These are phyloP conservation scores for Pseudachorutes palmiensis DNA, from an alignment of 1,140 invertebrate species.

Conservation along the genomic window DNA sequence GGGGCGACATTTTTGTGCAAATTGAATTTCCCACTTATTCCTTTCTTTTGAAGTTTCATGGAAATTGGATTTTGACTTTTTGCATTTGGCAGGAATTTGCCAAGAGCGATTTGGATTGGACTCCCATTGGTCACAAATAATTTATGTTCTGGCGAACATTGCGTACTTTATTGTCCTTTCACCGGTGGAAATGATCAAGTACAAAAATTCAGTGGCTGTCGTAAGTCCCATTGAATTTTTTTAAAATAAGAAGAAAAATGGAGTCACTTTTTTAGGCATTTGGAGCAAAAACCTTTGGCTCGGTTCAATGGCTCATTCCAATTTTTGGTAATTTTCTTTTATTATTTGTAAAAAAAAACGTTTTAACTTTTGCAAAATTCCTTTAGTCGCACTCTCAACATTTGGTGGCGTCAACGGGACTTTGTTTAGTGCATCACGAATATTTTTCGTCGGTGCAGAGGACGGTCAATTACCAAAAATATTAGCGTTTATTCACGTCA, in stretches of 20 bases:
- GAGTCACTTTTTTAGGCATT: too few species aligned
- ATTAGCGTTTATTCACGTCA: conserved; percentile 66
- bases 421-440: conserved; percentile 74
- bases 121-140: conserved; percentile 72
- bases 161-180: conserved; percentile 81
- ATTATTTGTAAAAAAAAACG: too few species aligned
- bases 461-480: conserved; percentile 70
- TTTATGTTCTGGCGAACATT: conserved; percentile 83
- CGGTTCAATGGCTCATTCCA: conserved; percentile 70
- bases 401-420: conserved; percentile 73
- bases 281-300: conserved; percentile 66
- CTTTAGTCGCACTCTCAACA: conserved; percentile 71
- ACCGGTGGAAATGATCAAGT: conserved; percentile 60
- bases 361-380: conserved; percentile 54
- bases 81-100: conserved; percentile 62
- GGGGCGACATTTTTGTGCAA: too few species aligned
- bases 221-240: too few species aligned
- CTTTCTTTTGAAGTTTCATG: too few species aligned
- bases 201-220: conserved; percentile 72
- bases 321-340: conserved; percentile 28
- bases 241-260: too few species aligned
- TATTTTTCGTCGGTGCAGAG: conserved; percentile 66
- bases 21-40: background rate
- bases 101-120: conserved; percentile 77
- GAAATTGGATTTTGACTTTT: too few species aligned